Base-by-base conservation (phyloP, 2,113 vertebrate species). In the Thalassarche chlororhynchos region DNA sequence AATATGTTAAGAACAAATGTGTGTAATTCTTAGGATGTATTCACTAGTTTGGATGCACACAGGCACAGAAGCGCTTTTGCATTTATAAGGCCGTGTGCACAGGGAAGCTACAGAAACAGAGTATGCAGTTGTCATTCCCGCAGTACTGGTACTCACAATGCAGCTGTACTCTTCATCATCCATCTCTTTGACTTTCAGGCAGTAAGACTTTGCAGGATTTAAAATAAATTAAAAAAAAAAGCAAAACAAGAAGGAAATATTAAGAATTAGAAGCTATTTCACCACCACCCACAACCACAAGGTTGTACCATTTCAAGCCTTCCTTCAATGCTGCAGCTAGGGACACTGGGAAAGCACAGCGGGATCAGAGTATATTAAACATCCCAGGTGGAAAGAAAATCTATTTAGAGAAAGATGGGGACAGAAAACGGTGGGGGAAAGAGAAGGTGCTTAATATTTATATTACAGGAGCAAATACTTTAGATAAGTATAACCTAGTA, bases 181-280 rank as follows among this genome's bases (percentile, higher is more conserved):
- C 99, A 99, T 99, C 97, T 99, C 99, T 97, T 99, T 99, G 98
- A 99, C 99, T 98, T 99, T 99, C 97, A 99, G 97, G 97, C 99
- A 99, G 95, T 99, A 99, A 0, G 99, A 99, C 99, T 99, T 98
- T 4, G 71, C 79, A 79, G 97, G 69, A 96, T 96, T 85, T 24
- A 54, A 70, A 40, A 71, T 8, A 24, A 19, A 46, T 38, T 38
- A 34, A 17, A 60, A 65, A 58, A 44, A 57, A 49, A 72, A 76
- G 15, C 24, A 89, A 89, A 95, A 70, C 7, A 80, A 90, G 44
- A 86, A 89, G 34, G 9, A 87, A 91, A 87, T 18, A 80, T 64
- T 90, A 78, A 77, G 21, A 77, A 77, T 80, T 34, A 84, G 70
- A 89, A 78, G 46, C 20, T 49, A 70, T 60, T 54, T 44, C 32